These are phyloP conservation scores for Babyrousa celebensis DNA, from an alignment of 2,797 vertebrate species.

Conservation along the genomic window DNA sequence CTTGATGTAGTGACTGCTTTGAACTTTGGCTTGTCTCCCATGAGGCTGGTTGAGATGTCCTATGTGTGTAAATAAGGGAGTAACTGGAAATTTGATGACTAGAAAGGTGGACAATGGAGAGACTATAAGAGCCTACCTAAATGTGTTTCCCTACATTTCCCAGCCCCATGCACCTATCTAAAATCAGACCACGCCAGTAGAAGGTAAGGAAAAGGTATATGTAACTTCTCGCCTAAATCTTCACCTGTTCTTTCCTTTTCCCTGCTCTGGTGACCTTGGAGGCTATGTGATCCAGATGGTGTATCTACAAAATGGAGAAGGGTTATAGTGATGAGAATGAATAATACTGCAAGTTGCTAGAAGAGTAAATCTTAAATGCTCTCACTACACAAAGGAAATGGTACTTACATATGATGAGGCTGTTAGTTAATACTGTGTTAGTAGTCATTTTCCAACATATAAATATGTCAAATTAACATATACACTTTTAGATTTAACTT, in stretches of 20 bases:
- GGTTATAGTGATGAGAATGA: background rate
- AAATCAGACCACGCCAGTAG: background rate
- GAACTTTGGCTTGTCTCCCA: background rate
- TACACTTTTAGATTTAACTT: constrained; percentile 11
- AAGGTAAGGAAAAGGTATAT: background rate
- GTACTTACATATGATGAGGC: background rate
- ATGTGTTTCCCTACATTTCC: background rate
- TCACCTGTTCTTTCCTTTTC: background rate
- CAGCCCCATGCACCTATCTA: background rate
- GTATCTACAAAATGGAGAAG: background rate
- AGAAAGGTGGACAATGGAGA: background rate
- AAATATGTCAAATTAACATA: background rate
- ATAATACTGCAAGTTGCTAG: background rate
- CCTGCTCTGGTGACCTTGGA: background rate
- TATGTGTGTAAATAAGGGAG: background rate
- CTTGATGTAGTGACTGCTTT: background rate
- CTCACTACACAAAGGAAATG: background rate
- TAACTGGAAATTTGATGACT: background rate
- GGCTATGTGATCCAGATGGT: background rate
- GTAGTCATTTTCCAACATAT: background rate
- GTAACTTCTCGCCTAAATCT: background rate
- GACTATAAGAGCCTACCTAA: background rate
- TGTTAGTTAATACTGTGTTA: background rate
- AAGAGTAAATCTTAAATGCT: background rate
- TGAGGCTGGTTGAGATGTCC: background rate